Evolutionary conservation across 2,113 vertebrate genomes (phyloP), one percentile per base, ranked within the genome.

Genomic region (Ia io): DNA sequence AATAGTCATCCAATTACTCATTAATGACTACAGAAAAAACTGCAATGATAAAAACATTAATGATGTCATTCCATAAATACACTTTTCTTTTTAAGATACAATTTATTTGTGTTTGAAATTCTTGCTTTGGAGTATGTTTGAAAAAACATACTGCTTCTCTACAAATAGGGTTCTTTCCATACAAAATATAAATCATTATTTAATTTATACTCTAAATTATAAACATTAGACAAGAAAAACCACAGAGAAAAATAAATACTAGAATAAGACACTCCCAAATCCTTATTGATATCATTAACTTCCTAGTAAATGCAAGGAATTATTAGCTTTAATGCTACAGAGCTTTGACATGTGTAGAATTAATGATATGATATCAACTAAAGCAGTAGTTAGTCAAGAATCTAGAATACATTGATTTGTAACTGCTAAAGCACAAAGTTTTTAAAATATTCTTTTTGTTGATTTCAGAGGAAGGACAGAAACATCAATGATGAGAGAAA

Each of bases 221-320:
- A 88, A 94, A 88, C 42, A 84, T 91, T 88, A 83, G 53, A 70
- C 23, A 51, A 71, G 61, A 96, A 96, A 96, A 91, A 44, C 11
- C 69, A 77, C 82, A 42, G 77, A 89, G 65, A 87, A 87, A 61
- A 84, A 84, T 87, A 91, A 83, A 56, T 77, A 88, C 11, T 71
- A 86, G 13, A 82, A 44, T 87, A 70, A 70, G 42, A 77, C 59
- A 3, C 35, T 44, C 25, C 13, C 9, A 91, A 93, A 95, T 69
- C 49, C 67, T 82, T 93, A 59, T 6, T 90, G 74, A 86, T 12
- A 71, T 80, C 93, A 82, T 56, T 73, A 90, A 85, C 79, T 89
- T 49, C n/a, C 47, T 18, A 76, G 74, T 69, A 90, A 95, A 82
- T 84, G n/a, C 84, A 89, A 93, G 40, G 32, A 79, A 93, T 95